Base-by-base conservation (phyloP, 2,113 vertebrate species). In the Ciconia maguari region DNA sequence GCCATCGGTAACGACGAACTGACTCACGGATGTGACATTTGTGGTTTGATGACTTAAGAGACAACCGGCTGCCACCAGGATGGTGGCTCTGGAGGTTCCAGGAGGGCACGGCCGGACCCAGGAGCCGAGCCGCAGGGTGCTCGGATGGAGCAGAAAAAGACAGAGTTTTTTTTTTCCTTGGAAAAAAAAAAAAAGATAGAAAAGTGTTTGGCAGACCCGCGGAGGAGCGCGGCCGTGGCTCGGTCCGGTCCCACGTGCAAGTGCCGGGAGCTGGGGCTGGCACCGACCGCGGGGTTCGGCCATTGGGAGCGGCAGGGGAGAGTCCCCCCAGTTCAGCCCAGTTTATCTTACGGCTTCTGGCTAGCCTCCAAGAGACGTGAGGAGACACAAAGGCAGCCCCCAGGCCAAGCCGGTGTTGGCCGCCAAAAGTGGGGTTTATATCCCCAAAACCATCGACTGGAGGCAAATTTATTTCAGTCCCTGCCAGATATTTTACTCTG, bases 401-500 rank as follows among this genome's bases (percentile, higher is more conserved):
- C 19, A 11, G 38, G 52, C 20, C 29, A 54, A 48, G 29, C n/a
- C 1, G 0, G 44, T 0, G 0, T 19, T 16, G 19, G 3, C 34
- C 7, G 2, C 76, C n/a, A 69, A 30, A 79, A 61, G 5, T 4
- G 9, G 65, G 38, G 18, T 57, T 89, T 78, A 10, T 21, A 46
- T 6, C 49, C 70, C 72, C 30, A 30, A 69, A 93, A 36, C 11
- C 1, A 0, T 20, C 1, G 2, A 15, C 41, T 19, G 16, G 29
- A n/a, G 16, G 36, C 10, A 62, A 62, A 71, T 44, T 29, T 7
- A 25, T 76, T 54, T 68, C 46, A 48, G 15, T 8, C 30, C 29
- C 46, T 0, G 0, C 3, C 36, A 32, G 38, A 27, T 26, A 13
- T 38, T 87, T 29, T 1, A 9, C 44, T 26, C 1, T 0, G 52